Evolutionary conservation across 2,113 vertebrate genomes (phyloP), one percentile per base, ranked within the genome.

Genomic region (Illadopsis cleaveri): DNA sequence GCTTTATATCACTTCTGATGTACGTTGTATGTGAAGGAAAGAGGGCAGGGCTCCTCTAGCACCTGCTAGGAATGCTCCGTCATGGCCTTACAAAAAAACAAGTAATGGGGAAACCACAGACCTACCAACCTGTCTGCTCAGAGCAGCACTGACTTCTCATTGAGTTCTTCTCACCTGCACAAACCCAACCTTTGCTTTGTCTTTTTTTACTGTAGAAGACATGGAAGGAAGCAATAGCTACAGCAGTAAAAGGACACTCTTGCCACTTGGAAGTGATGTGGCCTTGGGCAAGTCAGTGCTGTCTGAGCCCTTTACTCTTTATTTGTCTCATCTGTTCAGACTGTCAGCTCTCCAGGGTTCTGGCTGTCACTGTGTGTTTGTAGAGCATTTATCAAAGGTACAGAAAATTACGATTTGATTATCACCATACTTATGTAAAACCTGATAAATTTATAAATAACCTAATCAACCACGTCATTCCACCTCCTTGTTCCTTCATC

Each of bases 321-420:
- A 21, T 81, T 86, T 95, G 47, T 69, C 37, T 88, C 48, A 31
- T 92, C 56, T 88, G 17, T 81, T 81, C 69, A 38, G 58, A 60
- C 92, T 89, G 61, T 51, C 62, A 64, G 40, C 37, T 76, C 40
- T 79, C 57, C 86, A 69, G 87, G 70, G 72, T 30, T 77, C 9
- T 72, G 69, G 15, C 72, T 95, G 79, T 90, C 76, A 35, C 35
- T 83, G 33, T 58, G 31, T 66, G 23, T 96, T 90, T 94, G 50
- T 31, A 82, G 53, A 73, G 19, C 38, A 17, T 28, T 15, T 48
- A 15, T 77, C 62, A 86, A 51, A 86, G 37, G n/a, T 62, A 40
- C 44, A 89, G 76, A 80, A 73, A 70, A 66, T 71, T 44, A n/a
- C 5, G 2, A 38, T 73, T 80, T 87, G 44, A 40, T 86, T 76